Base-by-base conservation (phyloP, 2,113 vertebrate genomes). In the Pavo muticus region DNA sequence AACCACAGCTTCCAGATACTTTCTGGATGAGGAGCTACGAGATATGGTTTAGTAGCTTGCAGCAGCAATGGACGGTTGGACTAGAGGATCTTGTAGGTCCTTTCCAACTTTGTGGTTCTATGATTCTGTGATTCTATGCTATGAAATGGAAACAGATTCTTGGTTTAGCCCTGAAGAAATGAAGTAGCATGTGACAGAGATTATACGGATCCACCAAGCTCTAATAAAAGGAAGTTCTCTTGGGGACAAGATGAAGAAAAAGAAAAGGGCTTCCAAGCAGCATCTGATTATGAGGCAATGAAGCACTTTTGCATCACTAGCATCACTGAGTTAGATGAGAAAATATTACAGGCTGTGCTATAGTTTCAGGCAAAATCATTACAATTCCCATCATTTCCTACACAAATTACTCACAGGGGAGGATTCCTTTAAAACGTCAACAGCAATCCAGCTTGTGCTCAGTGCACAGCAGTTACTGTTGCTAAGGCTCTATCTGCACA, bases 401-500 rank as follows among this genome's bases (percentile, higher is more conserved):
- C 25, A 69, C 72, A 95, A 93, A 93, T 86, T 88, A 65, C 85
- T n/a, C 59, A 15, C 81, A 86, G 81, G 73, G 57, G 61, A 95
- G 65, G 52, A 48, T 10, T 90, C 57, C 61, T 91, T 96, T 78
- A 80, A 95, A 90, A 42, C 77, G 75, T 73, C 68, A 86, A 67
- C 70, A 88, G 83, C 73, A 71, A 52, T 56, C 82, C 40, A 71
- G 30, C 76, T 78, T 2, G 1, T 88, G 91, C 69, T 90, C 37
- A 32, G 27, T 37, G 69, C 84, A 65, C 93, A 86, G 72, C 84
- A 75, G 64, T 29, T 93, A 91, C 88, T 86, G 82, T 95, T 97
- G 94, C 95, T 96, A 93, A 86, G 90, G 92, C 85, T 96, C 54
- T 93, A 80, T 81, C 91, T 64, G 42, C 90, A 93, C 52, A 95